A percentile compares a stretch with the other conserved stretches of the same genome.
Evolutionary conservation across 2,888 invertebrate species (phyloP).

Genomic region (Lepidonotus clava): DNA sequence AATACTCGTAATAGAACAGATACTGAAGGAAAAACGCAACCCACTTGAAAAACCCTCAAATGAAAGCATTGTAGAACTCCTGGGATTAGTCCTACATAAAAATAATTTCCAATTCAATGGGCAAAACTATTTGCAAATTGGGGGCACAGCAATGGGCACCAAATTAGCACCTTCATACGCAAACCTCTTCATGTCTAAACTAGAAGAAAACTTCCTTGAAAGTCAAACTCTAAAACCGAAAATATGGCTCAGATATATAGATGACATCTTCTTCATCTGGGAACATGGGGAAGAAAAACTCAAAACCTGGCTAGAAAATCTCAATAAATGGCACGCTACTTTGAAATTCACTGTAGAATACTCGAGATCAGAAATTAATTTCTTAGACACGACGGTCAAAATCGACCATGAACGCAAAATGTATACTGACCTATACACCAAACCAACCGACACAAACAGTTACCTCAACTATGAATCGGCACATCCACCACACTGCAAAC

Average conservation of each 20-base stretch:
- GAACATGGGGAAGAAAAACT: not conserved
- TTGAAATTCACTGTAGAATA: not conserved
- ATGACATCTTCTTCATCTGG: conserved; percentile 23
- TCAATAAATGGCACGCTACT: not conserved
- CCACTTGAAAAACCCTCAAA: no score
- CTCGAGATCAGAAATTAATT: not conserved
- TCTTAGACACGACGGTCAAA: not conserved
- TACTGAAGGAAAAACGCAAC: no score
- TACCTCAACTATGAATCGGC: not conserved
- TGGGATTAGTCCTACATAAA: no score
- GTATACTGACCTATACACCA: not conserved
- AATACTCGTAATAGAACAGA: no score
- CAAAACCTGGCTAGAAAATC: not conserved
- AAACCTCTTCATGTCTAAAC: no score
- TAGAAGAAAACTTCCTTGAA: no score
- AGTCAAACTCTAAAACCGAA: no score
- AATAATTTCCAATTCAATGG: no score
- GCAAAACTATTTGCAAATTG: no score
- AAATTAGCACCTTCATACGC: no score
- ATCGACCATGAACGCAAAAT: not conserved
- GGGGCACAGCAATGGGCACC: no score
- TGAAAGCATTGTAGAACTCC: no score
- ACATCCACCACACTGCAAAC: not conserved
- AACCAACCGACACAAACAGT: conserved; percentile 4
- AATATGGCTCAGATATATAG: not conserved